Conservation (phyloP, 2,797 vertebrate species). For the Allobates femoralis region DNA sequence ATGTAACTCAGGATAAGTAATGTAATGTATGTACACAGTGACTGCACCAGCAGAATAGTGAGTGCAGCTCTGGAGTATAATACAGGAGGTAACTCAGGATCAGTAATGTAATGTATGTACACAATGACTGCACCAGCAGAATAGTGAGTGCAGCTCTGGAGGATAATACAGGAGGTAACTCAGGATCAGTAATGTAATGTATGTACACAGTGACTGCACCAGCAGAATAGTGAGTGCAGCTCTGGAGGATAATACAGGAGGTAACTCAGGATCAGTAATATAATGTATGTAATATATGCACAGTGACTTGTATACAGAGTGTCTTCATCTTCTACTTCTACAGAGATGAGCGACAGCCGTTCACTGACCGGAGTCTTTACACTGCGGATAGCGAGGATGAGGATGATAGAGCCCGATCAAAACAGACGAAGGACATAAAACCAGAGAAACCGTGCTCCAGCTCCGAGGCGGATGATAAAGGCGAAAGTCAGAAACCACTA, state of each 20-base stretch:
- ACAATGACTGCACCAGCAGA: too few relatives aligned
- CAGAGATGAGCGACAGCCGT: slow-evolving; percentile 86
- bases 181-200: too few relatives aligned
- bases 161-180: not conserved
- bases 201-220: not conserved
- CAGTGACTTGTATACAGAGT: not conserved
- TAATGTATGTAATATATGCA: too few relatives aligned
- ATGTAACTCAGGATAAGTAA: too few relatives aligned
- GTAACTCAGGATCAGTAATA: too few relatives aligned
- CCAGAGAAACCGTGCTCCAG: slow-evolving; percentile 76
- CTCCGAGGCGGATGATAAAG: slow-evolving; percentile 69
- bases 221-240: not conserved
- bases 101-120: slow-evolving; percentile 84
- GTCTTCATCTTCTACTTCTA: not conserved
- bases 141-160: not conserved
- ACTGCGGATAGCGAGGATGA: slow-evolving; percentile 81
- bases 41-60: too few relatives aligned
- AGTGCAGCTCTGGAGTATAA: slow-evolving; percentile 2
- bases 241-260: not conserved
- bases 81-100: not conserved
- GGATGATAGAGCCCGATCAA: slow-evolving; percentile 71
- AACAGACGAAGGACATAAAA: slow-evolving; percentile 74
- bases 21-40: too few relatives aligned
- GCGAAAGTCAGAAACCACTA: slow-evolving; percentile 75
- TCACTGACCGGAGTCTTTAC: slow-evolving; percentile 78